Percentiles rank a stretch among this genome's conserved stretches.
phyloP scores from a whole-genome alignment of 2,797 vertebrate genomes.

The Botia almorhae region DNA sequence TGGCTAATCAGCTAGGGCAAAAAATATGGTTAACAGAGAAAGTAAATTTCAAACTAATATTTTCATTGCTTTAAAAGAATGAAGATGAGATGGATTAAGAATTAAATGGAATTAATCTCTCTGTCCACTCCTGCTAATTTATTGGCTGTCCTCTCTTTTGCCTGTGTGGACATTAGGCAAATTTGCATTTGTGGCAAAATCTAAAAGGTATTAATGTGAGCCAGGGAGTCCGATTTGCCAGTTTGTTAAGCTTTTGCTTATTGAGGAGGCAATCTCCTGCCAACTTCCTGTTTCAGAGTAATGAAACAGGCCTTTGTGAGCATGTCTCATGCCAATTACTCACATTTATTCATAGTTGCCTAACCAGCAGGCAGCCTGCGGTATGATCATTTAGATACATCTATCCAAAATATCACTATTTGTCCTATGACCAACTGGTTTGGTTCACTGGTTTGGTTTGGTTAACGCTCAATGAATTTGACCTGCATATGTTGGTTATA shows the following conservation, averaged over 20 bases:
- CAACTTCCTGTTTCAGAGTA: constrained; percentile 59
- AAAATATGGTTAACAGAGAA: constrained; percentile 56
- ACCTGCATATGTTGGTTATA: constrained; percentile 13
- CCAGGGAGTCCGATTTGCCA: constrained; percentile 52
- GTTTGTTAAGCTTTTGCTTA: constrained; percentile 58
- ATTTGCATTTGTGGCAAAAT: constrained; percentile 64
- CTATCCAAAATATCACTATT: constrained; percentile 3
- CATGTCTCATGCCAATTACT: constrained; percentile 57
- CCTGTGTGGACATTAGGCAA: constrained; percentile 54
- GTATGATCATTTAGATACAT: constrained; percentile 1
- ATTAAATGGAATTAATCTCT: constrained; percentile 68
- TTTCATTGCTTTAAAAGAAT: not conserved
- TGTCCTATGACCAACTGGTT: constrained; percentile 6
- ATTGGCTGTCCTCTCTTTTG: constrained; percentile 55
- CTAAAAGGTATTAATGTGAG: constrained; percentile 60
- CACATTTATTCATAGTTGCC: constrained; percentile 33
- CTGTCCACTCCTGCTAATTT: constrained; percentile 53
- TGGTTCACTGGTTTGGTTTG: constrained; percentile 32
- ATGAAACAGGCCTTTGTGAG: constrained; percentile 63
- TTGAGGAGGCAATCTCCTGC: constrained; percentile 55
- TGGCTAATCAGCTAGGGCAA: no score
- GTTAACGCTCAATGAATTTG: not conserved
- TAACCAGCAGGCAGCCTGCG: constrained; percentile 27
- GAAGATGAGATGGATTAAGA: constrained; percentile 53
- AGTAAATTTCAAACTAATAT: constrained; percentile 48